phyloP scores from a whole-genome alignment of 2,888 invertebrate species.

The Plebejus melissa region DNA sequence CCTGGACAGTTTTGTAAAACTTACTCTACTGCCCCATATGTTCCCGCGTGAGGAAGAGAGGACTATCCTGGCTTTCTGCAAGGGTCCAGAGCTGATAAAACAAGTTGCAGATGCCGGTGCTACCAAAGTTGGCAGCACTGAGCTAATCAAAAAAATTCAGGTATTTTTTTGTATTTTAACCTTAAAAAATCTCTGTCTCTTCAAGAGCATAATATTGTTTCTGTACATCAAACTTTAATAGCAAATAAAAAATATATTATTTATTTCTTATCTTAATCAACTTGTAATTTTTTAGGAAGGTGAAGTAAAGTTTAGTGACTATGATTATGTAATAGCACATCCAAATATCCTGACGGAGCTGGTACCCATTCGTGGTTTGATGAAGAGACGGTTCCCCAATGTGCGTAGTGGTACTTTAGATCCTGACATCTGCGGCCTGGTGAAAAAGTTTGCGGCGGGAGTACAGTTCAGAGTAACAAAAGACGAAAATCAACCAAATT shows the following conservation, averaged over 20 bases:
- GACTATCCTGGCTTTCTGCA: conserved; percentile 86
- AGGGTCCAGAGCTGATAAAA: conserved; percentile 79
- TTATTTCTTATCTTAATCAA: not conserved
- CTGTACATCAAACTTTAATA: not conserved
- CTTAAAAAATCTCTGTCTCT: too few relatives aligned
- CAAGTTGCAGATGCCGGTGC: conserved; percentile 85
- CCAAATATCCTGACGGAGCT: conserved; percentile 88
- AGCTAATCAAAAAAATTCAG: conserved; percentile 87
- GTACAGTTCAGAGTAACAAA: conserved; percentile 83
- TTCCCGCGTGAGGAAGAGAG: conserved; percentile 85
- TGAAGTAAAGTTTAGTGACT: conserved; percentile 82
- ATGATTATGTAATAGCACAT: conserved; percentile 87
- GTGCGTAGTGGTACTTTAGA: conserved; percentile 83
- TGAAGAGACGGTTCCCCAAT: conserved; percentile 88
- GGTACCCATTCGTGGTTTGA: conserved; percentile 85
- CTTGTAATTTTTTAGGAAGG: conserved; percentile 74
- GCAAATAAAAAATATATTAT: too few relatives aligned
- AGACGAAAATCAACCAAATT: conserved; percentile 85
- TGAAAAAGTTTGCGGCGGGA: conserved; percentile 83
- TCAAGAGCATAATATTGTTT: too few relatives aligned
- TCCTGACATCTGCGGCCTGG: conserved; percentile 79
- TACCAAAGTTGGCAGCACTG: conserved; percentile 83
- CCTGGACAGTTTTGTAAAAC: conserved; percentile 83
- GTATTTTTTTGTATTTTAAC: conserved; percentile 47
- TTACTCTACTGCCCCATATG: conserved; percentile 82